Conservation (phyloP, 2,888 invertebrate genomes). For the Xestia ashworthii region DNA sequence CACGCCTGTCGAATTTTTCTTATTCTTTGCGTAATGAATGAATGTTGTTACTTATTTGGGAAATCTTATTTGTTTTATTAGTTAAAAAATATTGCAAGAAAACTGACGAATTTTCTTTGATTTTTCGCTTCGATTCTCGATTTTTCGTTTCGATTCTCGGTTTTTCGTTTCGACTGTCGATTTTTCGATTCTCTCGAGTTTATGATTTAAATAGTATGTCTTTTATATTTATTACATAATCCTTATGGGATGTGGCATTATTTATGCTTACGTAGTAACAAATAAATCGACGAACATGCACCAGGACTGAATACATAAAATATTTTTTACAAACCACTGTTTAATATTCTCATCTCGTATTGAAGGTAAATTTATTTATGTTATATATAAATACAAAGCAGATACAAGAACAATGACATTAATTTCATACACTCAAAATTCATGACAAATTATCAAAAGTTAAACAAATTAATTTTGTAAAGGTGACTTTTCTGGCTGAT, state of each 20-base stretch:
- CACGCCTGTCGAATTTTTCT: slow-evolving; percentile 80
- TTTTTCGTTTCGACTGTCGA: background rate
- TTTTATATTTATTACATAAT: slow-evolving; percentile 1
- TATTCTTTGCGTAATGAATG: slow-evolving; percentile 71
- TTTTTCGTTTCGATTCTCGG: background rate
- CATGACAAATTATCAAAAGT: slow-evolving; percentile 64
- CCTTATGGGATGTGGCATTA: background rate
- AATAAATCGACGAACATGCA: slow-evolving; percentile 33
- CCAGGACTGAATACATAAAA: slow-evolving; percentile 10
- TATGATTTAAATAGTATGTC: background rate
- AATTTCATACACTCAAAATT: slow-evolving; percentile 60
- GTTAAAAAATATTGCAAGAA: background rate
- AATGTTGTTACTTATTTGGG: slow-evolving; percentile 57
- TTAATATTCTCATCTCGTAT: slow-evolving; percentile 35
- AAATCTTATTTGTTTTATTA: slow-evolving; percentile 22
- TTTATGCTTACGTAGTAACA: slow-evolving; percentile 18
- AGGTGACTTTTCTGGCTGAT: slow-evolving; percentile 49
- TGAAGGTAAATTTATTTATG: slow-evolving; percentile 35
- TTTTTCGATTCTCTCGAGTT: background rate
- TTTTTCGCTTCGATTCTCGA: background rate
- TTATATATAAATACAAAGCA: slow-evolving; percentile 30
- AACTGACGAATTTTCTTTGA: background rate
- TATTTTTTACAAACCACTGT: slow-evolving; percentile 9
- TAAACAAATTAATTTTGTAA: slow-evolving; percentile 59
- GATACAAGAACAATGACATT: slow-evolving; percentile 62